Evolutionary conservation across 1,140 invertebrate genomes (phyloP), one percentile per base, ranked within the genome.

Genomic region (Drosophila teissieri): DNA sequence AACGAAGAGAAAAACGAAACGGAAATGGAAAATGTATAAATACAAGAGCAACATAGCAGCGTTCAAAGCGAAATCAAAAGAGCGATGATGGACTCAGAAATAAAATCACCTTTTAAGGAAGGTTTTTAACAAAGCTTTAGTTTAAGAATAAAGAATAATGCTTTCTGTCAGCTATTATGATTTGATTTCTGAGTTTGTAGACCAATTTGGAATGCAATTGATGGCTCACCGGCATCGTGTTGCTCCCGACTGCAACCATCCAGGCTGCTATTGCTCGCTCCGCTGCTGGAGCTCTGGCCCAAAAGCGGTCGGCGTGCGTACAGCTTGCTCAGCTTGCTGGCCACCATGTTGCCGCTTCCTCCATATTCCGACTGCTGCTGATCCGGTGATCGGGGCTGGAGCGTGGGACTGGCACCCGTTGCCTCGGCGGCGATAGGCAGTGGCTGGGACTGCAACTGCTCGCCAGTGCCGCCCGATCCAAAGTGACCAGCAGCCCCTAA

Each of bases 251-350:
- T 42, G 36, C 62, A 67, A 1, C 64, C 82, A 19, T 86, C 78
- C 40, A 78, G 34, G 58, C 73, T 79, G 49, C 64, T 73, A 57
- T 44, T 68, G 57, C 67, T 79, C 17, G 64, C 74, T n/a, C 73
- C 61, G 19, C 61, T 67, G 58, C 69, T 74, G 15, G 61, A 58
- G 15, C 64, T 73, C 39, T 90, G 82, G 0, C 83, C 83, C 42
- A 89, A 15, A 7, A 84, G 69, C 42, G 89, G 91, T 1, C 86
- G 78, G 8, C 85, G 74, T 3, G 76, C 84, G 61, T 90, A 91
- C 8, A 91, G 78, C 58, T 92, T 92, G 42, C 85, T 81, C 45
- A 91, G 44, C 54, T 91, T 92, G 52, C 81, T 86, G 57, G 72
- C 67, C 51, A 80, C 73, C 36, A 63, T 45, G 4, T 46, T 63